Percentiles rank a stretch among this genome's conserved stretches.
These are phyloP conservation scores for Platycheirus rosarum DNA, from an alignment of 2,888 invertebrate genomes.

Conservation along the genomic window DNA sequence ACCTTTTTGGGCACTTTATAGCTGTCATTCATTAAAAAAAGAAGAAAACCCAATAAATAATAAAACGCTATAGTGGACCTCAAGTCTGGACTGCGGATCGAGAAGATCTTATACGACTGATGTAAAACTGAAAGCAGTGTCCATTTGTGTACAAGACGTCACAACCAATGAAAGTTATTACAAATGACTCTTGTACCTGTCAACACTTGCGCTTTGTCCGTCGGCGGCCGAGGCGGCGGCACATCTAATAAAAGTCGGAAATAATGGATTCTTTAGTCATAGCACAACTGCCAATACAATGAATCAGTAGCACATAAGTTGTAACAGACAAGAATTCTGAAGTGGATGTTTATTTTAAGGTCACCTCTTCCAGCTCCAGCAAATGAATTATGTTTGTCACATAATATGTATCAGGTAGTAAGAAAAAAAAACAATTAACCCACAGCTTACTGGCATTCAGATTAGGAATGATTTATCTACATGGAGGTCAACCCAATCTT, in stretches of 20 bases:
- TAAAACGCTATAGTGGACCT: conserved; percentile 24
- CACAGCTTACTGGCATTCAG: too few species aligned
- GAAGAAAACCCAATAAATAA: conserved; percentile 50
- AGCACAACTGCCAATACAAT: conserved; percentile 36
- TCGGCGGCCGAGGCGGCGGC: conserved; percentile 32
- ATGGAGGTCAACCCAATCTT: too few species aligned
- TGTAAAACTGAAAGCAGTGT: conserved; percentile 57
- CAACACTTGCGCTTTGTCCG: conserved; percentile 49
- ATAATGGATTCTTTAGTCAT: conserved; percentile 54
- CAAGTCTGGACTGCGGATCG: conserved; percentile 16
- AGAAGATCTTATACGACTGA: conserved; percentile 33
- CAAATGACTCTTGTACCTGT: conserved; percentile 66
- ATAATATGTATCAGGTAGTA: not conserved
- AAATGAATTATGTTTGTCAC: conserved; percentile 28
- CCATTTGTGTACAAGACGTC: conserved; percentile 62
- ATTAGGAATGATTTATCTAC: too few species aligned
- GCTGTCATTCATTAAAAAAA: conserved; percentile 68
- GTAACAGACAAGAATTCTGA: conserved; percentile 47
- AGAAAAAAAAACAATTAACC: too few species aligned
- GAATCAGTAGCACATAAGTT: conserved; percentile 64
- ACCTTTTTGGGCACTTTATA: conserved; percentile 72
- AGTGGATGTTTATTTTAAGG: conserved; percentile 28
- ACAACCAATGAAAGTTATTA: conserved; percentile 56
- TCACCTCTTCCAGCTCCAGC: not conserved
- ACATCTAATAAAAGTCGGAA: conserved; percentile 68